Conservation (phyloP, 2,888 invertebrate species). For the Lamellibrachia satsuma region DNA sequence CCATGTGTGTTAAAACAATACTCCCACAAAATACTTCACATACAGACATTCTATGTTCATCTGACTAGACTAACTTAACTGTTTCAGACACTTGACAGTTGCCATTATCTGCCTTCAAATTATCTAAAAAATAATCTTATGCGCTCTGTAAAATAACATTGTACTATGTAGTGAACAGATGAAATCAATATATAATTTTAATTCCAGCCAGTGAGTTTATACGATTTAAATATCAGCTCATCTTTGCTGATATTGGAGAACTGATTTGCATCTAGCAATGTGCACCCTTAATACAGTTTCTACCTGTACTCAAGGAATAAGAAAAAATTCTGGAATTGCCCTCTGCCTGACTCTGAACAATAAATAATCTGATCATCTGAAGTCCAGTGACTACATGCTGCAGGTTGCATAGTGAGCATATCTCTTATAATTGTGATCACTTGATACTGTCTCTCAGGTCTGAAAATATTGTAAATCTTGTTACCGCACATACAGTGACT, state of each 20-base stretch:
- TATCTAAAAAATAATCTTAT: too few species aligned
- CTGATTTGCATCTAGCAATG: neutral
- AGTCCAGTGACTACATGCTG: neutral
- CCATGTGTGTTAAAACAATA: too few species aligned
- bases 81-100: too few species aligned
- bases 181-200: neutral
- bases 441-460: neutral
- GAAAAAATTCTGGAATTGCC: neutral
- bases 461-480: neutral
- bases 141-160: too few species aligned
- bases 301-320: neutral
- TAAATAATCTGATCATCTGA: conserved; percentile 3
- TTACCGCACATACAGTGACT: neutral
- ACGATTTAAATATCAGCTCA: neutral
- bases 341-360: neutral
- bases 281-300: neutral
- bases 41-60: too few species aligned
- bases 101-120: too few species aligned
- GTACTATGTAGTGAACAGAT: neutral
- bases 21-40: too few species aligned
- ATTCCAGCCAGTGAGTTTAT: neutral
- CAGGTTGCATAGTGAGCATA: conserved; percentile 17
- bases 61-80: too few species aligned
- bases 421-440: neutral
- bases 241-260: neutral